phyloP scores from a whole-genome alignment of 2,113 vertebrate species.

The Mus musculus region GRCm39 chr3:69361001-69361500 shows the following conservation, averaged over 20 bases:
- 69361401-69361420: slow-evolving; percentile 25
- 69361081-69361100: not conserved
- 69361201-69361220: not conserved
- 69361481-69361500: not conserved
- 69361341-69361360: not conserved
- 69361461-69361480: not conserved
- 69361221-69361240: not conserved
- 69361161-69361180: slow-evolving; percentile 24
- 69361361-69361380: not conserved
- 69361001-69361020: slow-evolving; percentile 26
- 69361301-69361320: not conserved
- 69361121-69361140: not conserved
- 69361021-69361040: slow-evolving; percentile 46
- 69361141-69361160: not conserved
- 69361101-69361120: not conserved
- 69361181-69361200: not conserved
- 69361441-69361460: not conserved
- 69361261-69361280: not conserved
- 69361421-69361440: not conserved
- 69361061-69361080: not conserved
- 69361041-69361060: not conserved
- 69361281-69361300: not conserved
- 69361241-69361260: slow-evolving; percentile 25
- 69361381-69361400: not conserved
- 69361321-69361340: fast-evolving